Percentiles rank a stretch among this genome's conserved stretches.
Conservation (phyloP, 2,113 vertebrate species). For the Perca fluviatilis region DNA sequence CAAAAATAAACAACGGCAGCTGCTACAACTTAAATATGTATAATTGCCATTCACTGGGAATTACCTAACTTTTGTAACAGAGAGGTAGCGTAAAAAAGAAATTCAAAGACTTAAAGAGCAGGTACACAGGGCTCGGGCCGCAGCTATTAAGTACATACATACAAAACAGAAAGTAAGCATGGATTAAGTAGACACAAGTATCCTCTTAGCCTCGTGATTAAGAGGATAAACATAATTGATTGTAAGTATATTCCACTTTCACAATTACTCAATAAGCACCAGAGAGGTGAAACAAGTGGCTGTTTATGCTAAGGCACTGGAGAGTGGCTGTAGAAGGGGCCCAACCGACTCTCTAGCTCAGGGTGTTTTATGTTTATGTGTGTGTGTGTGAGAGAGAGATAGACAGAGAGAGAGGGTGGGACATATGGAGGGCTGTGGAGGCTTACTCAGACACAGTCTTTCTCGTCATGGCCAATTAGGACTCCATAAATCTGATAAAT, state of each 20-base stretch:
- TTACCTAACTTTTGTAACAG: neutral
- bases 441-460: conserved; percentile 57
- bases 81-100: neutral
- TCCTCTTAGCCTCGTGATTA: conserved; percentile 59
- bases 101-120: conserved; percentile 1
- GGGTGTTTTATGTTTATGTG: conserved; percentile 43
- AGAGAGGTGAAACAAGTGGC: conserved; percentile 59
- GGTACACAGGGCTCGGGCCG: neutral
- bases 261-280: conserved; percentile 63
- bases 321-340: conserved; percentile 30
- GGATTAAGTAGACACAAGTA: conserved; percentile 51
- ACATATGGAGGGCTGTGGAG: conserved; percentile 34
- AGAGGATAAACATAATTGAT: conserved; percentile 66
- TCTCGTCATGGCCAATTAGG: conserved; percentile 79
- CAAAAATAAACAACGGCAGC: neutral
- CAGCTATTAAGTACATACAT: conserved; percentile 17
- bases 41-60: neutral
- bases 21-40: neutral
- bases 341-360: conserved; percentile 23
- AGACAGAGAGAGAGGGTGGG: conserved; percentile 21
- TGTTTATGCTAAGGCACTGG: conserved; percentile 45
- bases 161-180: conserved; percentile 22
- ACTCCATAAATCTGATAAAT: conserved; percentile 83
- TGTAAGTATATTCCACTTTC: conserved; percentile 54
- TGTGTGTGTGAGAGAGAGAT: conserved; percentile 26